Evolutionary conservation across 2,888 invertebrate genomes (phyloP).

Genomic region (Girardia tigrina): DNA sequence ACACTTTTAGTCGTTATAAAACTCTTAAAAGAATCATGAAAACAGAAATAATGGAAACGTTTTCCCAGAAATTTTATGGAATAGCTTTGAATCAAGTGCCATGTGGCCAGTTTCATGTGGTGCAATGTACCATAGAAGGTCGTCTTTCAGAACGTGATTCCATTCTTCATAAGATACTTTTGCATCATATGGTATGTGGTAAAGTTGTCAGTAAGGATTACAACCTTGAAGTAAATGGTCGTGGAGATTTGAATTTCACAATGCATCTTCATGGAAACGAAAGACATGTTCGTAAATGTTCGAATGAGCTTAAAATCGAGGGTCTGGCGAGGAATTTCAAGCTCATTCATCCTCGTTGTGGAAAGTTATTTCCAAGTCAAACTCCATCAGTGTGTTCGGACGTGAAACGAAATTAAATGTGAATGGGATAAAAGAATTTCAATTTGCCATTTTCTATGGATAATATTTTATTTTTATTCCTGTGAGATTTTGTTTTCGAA

Average conservation of each 20-base stretch:
- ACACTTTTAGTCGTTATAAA: not conserved
- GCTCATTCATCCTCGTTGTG: not conserved
- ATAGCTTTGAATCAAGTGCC: not conserved
- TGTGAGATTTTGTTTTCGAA: too few species aligned
- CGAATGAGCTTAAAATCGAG: not conserved
- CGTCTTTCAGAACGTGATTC: not conserved
- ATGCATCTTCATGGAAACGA: constrained; percentile 4
- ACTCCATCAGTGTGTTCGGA: too few species aligned
- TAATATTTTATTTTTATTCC: too few species aligned
- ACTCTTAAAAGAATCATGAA: not conserved
- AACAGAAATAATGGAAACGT: not conserved
- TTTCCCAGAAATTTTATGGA: not conserved
- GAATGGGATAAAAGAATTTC: too few species aligned
- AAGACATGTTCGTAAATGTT: not conserved
- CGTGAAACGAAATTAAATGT: too few species aligned
- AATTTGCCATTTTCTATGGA: too few species aligned
- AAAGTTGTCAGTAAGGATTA: not conserved
- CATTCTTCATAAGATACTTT: not conserved
- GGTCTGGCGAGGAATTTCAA: not conserved
- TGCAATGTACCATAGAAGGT: not conserved
- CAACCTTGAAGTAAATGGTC: not conserved
- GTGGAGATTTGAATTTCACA: not conserved
- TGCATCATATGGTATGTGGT: not conserved
- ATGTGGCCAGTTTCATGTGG: not conserved
- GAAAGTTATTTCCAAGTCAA: too few species aligned